phyloP scores from a whole-genome alignment of 1,140 invertebrate genomes.

The Drosophila guanche region DNA sequence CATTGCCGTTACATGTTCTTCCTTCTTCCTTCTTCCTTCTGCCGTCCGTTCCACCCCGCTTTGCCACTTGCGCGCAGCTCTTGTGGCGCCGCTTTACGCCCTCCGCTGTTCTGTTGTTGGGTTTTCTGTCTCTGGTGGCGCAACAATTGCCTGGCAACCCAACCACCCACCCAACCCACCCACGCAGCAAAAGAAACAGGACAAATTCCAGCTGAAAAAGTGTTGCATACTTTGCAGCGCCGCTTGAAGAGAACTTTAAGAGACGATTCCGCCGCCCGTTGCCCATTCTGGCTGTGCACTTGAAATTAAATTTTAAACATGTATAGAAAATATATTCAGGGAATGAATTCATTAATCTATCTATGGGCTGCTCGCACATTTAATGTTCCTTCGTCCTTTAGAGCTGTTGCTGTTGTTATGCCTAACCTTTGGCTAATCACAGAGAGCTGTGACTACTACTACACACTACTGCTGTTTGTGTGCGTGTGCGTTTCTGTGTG shows the following conservation, averaged over 20 bases:
- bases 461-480: not conserved
- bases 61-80: not conserved
- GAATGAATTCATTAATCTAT: not conserved
- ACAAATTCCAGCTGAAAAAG: too few relatives aligned
- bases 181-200: too few relatives aligned
- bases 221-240: too few relatives aligned
- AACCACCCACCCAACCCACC: too few relatives aligned
- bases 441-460: conserved; percentile 21
- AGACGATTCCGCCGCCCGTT: too few relatives aligned
- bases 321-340: too few relatives aligned
- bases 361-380: not conserved
- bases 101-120: conserved; percentile 1
- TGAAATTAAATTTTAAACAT: too few relatives aligned
- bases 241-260: too few relatives aligned
- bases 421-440: conserved; percentile 42
- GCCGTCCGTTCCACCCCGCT: not conserved
- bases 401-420: not conserved
- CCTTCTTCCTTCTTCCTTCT: too few relatives aligned
- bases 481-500: conserved; percentile 22
- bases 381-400: conserved; percentile 11
- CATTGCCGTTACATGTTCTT: too few relatives aligned
- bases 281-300: too few relatives aligned
- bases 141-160: conserved; percentile 18
- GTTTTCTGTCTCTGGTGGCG: not conserved
- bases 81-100: too few relatives aligned